Evolutionary conservation across 92 coral and sea anemone species (phyloP), one percentile per base, ranked within the genome.

Genomic region (Pocillopora meandrina): DNA sequence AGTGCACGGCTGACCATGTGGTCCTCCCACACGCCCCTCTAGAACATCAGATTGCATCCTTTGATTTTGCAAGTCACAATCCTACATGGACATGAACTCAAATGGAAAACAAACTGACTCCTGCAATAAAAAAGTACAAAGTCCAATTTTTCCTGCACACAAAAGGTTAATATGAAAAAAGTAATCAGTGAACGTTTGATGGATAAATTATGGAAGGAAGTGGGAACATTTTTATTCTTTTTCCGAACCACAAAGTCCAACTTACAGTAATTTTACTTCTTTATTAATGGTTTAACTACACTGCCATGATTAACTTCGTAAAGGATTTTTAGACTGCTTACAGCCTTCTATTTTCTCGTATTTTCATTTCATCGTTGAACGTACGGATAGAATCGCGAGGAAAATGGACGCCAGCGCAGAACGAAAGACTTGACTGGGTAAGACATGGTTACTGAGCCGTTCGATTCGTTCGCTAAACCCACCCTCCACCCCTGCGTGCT

Each of bases 11-110:
- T 5, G 49, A 69, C 49, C 74, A 69, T 69, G 74, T 69, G 74
- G 74, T 69, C 74, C 74, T 69, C 74, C 74, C 74, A 69, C 74
- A 21, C 0, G 15, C 16, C 49, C 74, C 74, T 69, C 19, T 34
- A 13, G 1, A 69, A 69, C 74, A 23, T 69, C 49, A 69, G 34
- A 35, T 69, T 69, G 14, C 74, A 69, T 34, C 74, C 74, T 14
- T 1, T 69, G 2, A 69, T 47, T 1, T 69, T 23, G 74, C 74
- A 69, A 23, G 74, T 69, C 14, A 69, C 18, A 69, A 69, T 23
- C 19, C 12, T 69, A 10, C 3, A 0, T 69, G 74, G 34, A 15
- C 74, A 69, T 0, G 19, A 23, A 13, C 72, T 68, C 72, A 20
- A 12, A 33, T 68, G 72, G 42, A 68, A 18, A 3, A 36, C 42